phyloP scores from a whole-genome alignment of 2,113 vertebrate genomes.

The Ploceus nigricollis region DNA sequence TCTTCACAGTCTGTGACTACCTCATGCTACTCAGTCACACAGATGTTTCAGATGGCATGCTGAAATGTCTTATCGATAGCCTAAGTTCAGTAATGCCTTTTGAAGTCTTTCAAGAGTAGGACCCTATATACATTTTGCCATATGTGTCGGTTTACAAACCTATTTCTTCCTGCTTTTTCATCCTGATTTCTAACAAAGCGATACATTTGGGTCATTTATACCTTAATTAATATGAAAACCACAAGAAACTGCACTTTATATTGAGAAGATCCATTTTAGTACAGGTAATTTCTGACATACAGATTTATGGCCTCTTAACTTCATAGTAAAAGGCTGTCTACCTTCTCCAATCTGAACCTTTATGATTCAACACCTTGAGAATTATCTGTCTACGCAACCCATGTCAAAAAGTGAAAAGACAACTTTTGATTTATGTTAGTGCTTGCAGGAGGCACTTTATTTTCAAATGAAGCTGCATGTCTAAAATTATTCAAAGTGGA shows the following conservation, averaged over 20 bases:
- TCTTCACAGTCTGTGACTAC: background rate
- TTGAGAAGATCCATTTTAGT: background rate
- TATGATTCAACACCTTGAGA: background rate
- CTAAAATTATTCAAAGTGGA: background rate
- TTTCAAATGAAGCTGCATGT: constrained; percentile 4
- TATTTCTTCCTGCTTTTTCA: background rate
- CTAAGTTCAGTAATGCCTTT: background rate
- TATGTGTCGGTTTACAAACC: background rate
- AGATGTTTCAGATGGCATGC: background rate
- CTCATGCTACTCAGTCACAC: background rate
- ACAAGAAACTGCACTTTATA: background rate
- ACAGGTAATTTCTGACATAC: background rate
- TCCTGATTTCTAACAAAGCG: background rate
- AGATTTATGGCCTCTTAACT: background rate
- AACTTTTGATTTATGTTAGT: background rate
- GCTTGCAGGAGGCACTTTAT: background rate
- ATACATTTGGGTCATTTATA: background rate
- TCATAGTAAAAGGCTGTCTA: background rate
- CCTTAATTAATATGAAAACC: background rate
- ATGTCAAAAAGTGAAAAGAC: background rate
- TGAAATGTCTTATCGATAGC: background rate
- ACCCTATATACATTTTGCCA: background rate
- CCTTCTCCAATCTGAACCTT: background rate
- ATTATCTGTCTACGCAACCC: background rate
- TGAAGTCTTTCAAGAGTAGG: background rate